A percentile compares a stretch with the other conserved stretches of the same genome.
These are phyloP conservation scores for Chaetogeoica ovagalla DNA, from an alignment of 2,888 invertebrate species.

Conservation along the genomic window DNA sequence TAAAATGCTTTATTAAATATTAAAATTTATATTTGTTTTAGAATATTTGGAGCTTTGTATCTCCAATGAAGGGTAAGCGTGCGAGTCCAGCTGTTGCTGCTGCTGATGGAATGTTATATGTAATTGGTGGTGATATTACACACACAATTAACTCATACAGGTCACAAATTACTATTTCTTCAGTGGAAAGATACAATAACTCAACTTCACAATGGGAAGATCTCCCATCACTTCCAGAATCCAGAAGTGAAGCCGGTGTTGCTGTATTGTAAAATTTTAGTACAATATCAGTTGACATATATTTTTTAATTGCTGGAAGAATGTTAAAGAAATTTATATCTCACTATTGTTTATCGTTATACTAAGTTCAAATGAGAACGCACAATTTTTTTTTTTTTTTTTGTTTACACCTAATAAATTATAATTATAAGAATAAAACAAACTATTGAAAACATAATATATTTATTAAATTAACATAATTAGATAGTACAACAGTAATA, in stretches of 20 bases:
- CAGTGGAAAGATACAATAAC: conserved; percentile 84
- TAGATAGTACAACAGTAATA: conserved; percentile 12
- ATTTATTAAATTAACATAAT: conserved; percentile 36
- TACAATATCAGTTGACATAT: conserved; percentile 5
- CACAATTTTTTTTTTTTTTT: conserved; percentile 34
- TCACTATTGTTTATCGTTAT: conserved; percentile 20
- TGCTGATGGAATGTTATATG: conserved; percentile 79
- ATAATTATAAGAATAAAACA: conserved; percentile 20
- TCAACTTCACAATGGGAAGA: conserved; percentile 75
- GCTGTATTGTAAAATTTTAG: conserved; percentile 67
- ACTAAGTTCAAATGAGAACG: conserved; percentile 19
- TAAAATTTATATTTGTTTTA: conserved; percentile 58
- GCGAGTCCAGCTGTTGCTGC: conserved; percentile 85
- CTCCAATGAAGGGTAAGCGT: conserved; percentile 73
- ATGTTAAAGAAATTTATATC: conserved; percentile 1
- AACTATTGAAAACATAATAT: conserved; percentile 27
- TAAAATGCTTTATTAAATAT: not conserved
- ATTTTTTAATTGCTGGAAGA: conserved; percentile 29
- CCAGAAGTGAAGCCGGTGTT: conserved; percentile 84
- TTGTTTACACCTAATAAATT: conserved; percentile 10
- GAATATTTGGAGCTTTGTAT: conserved; percentile 79
- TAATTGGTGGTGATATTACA: conserved; percentile 83
- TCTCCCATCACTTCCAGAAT: conserved; percentile 78
- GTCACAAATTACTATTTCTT: conserved; percentile 79
- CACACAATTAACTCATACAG: conserved; percentile 81